A percentile compares a stretch with the other conserved stretches of the same genome.
These are phyloP conservation scores for Coracias cyanogaster DNA, from an alignment of 2,797 vertebrate genomes.

Conservation along the genomic window DNA sequence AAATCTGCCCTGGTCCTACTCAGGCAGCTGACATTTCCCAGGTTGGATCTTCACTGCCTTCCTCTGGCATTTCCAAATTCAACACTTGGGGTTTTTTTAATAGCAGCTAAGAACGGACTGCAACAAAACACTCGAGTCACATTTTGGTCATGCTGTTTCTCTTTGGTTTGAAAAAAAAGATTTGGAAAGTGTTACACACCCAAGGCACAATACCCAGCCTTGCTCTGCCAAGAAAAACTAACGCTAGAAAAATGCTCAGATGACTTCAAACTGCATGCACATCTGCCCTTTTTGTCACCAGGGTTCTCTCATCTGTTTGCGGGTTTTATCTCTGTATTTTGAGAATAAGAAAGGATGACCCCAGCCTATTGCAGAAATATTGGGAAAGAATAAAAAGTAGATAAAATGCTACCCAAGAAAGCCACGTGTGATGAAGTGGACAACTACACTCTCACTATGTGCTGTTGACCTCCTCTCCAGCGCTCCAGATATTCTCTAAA, in stretches of 20 bases:
- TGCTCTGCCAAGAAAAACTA: constrained; percentile 35
- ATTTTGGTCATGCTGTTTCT: constrained; percentile 11
- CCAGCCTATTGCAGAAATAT: neutral
- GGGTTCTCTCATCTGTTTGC: neutral
- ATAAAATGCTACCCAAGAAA: neutral
- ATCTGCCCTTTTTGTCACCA: neutral
- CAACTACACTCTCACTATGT: rapidly evolving
- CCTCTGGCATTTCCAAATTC: neutral
- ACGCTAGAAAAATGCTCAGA: constrained; percentile 57
- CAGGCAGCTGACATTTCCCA: neutral
- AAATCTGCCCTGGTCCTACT: neutral
- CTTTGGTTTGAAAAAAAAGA: constrained; percentile 6
- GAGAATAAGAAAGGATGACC: neutral
- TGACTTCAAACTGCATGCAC: neutral
- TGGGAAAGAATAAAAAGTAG: neutral
- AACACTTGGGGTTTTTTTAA: neutral
- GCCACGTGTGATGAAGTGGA: neutral
- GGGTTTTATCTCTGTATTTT: neutral
- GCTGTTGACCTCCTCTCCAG: neutral
- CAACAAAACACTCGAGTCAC: constrained; percentile 7
- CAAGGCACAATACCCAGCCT: constrained; percentile 40
- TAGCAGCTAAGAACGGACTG: neutral
- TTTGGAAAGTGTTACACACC: constrained; percentile 17
- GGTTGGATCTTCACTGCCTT: neutral
- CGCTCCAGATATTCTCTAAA: neutral